Percentiles rank a stretch among this genome's conserved stretches.
Conservation (phyloP, 2,113 vertebrate genomes). For the Grammomys surdaster region DNA sequence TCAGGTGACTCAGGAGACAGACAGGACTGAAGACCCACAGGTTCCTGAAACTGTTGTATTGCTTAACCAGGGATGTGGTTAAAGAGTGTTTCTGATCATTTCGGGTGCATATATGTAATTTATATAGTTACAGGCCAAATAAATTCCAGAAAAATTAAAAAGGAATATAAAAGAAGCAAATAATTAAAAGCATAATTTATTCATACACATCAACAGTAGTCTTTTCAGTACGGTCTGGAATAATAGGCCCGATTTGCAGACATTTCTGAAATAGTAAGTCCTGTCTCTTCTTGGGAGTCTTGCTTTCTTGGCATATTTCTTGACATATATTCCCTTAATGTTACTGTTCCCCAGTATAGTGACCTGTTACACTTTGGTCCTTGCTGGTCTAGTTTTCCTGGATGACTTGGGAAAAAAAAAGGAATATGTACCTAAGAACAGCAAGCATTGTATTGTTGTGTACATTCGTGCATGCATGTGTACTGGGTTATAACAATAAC, state of each 20-base stretch:
- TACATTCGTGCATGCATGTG: background rate
- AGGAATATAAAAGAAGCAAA: background rate
- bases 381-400: background rate
- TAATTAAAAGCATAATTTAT: conserved; percentile 26
- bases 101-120: background rate
- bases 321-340: background rate
- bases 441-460: background rate
- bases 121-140: background rate
- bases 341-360: background rate
- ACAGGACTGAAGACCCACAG: background rate
- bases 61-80: background rate
- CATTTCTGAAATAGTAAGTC: conserved; percentile 10
- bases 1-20: background rate
- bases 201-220: background rate
- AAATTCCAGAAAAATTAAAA: conserved; percentile 34
- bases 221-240: background rate
- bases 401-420: background rate
- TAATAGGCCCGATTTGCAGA: background rate
- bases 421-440: background rate
- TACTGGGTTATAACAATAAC: background rate
- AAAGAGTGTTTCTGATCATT: background rate
- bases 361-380: background rate
- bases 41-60: background rate
- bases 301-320: background rate
- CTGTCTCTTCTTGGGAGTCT: background rate